Evolutionary conservation across 1,140 invertebrate species (phyloP).

Genomic region (Calosoma granatense): DNA sequence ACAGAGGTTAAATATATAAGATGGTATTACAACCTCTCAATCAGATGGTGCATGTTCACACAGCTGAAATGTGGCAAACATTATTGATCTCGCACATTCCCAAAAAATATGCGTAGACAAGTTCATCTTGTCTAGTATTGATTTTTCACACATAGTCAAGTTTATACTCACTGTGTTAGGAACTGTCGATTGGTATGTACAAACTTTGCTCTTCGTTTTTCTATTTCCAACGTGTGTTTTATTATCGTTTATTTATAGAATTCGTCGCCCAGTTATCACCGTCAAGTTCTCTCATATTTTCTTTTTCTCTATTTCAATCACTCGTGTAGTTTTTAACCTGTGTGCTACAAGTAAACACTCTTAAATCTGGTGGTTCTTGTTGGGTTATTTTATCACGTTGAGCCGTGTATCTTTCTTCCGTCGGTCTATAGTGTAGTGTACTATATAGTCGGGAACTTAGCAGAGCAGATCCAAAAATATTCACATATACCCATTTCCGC

Average conservation of each 20-base stretch:
- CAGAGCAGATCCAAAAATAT: conserved; percentile 4
- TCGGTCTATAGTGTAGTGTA: neutral
- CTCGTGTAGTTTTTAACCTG: too few species aligned
- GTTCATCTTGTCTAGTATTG: neutral
- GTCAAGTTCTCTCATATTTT: too few species aligned
- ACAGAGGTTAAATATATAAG: conserved; percentile 2
- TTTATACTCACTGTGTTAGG: neutral
- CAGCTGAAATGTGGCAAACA: neutral
- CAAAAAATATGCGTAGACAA: too few species aligned
- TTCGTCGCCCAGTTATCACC: neutral
- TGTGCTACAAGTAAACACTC: too few species aligned
- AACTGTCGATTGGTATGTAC: neutral
- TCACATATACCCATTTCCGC: neutral
- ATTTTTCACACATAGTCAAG: neutral
- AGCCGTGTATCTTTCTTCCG: neutral
- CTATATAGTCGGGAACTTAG: conserved; percentile 1
- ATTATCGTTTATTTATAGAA: conserved; percentile 6
- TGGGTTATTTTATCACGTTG: conserved; percentile 9
- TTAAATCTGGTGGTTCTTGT: too few species aligned
- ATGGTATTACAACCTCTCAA: neutral
- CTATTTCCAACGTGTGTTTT: neutral
- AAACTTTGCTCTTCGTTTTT: neutral
- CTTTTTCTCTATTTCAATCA: too few species aligned
- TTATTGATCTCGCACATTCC: neutral
- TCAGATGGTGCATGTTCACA: neutral